Base-by-base conservation (phyloP, 2,888 invertebrate species). In the Rhagonycha fulva region DNA sequence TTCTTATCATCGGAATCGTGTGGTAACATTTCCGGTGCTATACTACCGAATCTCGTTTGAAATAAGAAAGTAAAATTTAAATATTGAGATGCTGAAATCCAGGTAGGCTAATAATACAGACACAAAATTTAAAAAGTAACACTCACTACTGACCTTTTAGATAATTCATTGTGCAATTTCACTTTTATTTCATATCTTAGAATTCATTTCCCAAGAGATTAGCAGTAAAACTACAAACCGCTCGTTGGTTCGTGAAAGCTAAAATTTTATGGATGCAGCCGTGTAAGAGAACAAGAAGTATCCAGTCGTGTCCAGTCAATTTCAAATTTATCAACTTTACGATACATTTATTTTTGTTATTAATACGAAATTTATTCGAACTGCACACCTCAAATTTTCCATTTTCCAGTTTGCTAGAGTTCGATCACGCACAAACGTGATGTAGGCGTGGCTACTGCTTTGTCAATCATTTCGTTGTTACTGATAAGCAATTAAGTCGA, bases 231-330 rank as follows among this genome's bases (percentile, higher is more conserved):
- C 74, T 78, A 78, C 78, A 68, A 76, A 78, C 75, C 76, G 72
- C 76, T 75, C 75, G 75, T 76, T 74, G 78, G 76, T 74, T 78
- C 76, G 78, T 76, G 78, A 76, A 74, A 76, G 76, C 76, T 74
- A 74, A 78, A 78, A 76, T 78, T 79, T 79, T 79, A 79, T 79
- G 73, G 79, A 75, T 71, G 79, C 76, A 77, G 72, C 75, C 78
- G 76, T 78, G 79, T 78, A 78, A 78, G 70, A 76, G 47, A 47
- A 47, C 47, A 47, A 47, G 79, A 75, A 78, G 78, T 74, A 76
- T 71, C 68, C 63, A 78, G 79, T 75, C 75, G 76, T 76, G 80
- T 79, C 80, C 80, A 69, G 79, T 79, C 80, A 80, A 80, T 80
- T 79, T 80, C 79, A 79, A 79, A 77, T 79, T 77, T 79, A 79